These are phyloP conservation scores for Bombylius major DNA, from an alignment of 2,888 invertebrate genomes.

Conservation along the genomic window DNA sequence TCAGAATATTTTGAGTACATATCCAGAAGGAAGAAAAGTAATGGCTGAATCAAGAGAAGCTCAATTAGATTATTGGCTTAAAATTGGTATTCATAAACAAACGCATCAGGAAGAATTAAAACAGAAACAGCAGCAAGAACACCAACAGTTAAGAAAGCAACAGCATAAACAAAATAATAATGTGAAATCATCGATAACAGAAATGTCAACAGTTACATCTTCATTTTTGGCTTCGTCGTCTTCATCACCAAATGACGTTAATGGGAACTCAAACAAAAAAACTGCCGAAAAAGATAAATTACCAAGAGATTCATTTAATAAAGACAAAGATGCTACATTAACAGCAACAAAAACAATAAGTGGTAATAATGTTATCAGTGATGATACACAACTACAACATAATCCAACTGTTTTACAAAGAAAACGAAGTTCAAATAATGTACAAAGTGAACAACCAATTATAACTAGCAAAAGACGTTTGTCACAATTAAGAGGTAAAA, in stretches of 20 bases:
- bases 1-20: slow-evolving; percentile 25
- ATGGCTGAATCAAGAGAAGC: slow-evolving; percentile 45
- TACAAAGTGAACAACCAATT: neutral
- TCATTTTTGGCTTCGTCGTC: neutral
- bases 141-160: slow-evolving; percentile 2
- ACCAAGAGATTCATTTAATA: neutral
- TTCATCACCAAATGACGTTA: neutral
- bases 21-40: slow-evolving; percentile 29
- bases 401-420: neutral
- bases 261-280: neutral
- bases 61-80: slow-evolving; percentile 51
- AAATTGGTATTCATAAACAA: slow-evolving; percentile 38
- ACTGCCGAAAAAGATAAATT: neutral
- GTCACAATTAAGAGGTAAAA: slow-evolving; percentile 9
- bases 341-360: slow-evolving; percentile 3
- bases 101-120: slow-evolving; percentile 15
- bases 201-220: too few species aligned
- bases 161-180: slow-evolving; percentile 12
- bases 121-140: neutral
- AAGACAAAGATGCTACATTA: neutral
- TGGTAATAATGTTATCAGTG: slow-evolving; percentile 3
- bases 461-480: slow-evolving; percentile 10
- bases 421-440: neutral
- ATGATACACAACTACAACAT: slow-evolving; percentile 22
- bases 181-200: neutral